phyloP scores from a whole-genome alignment of 1,140 invertebrate genomes.

The Trichomalopsis sarcophagae region DNA sequence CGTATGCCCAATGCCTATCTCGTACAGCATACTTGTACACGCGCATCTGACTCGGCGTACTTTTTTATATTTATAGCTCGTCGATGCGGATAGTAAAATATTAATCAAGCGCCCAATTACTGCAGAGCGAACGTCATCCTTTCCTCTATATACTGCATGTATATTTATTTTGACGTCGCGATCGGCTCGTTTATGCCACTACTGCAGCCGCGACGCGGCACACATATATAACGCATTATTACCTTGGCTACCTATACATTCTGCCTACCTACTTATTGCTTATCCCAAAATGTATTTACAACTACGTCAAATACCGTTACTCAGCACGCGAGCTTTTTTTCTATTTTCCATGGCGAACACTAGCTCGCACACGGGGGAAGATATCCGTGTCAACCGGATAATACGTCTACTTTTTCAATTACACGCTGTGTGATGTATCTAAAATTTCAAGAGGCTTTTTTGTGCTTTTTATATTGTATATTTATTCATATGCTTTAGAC shows the following conservation, averaged over 20 bases:
- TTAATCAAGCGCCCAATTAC: neutral
- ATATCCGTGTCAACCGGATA: neutral
- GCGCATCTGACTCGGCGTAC: too few relatives aligned
- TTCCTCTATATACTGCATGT: neutral
- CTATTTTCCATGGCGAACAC: neutral
- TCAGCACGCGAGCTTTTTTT: neutral
- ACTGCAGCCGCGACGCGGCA: neutral
- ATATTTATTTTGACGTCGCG: neutral
- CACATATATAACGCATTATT: neutral
- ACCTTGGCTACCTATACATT: neutral
- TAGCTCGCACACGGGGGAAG: neutral
- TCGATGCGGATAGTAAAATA: neutral
- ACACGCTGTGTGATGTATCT: neutral
- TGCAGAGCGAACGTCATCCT: too few relatives aligned
- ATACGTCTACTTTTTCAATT: neutral
- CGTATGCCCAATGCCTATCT: too few relatives aligned
- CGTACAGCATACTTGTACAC: too few relatives aligned
- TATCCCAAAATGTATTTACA: constrained; percentile 1
- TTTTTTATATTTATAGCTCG: neutral
- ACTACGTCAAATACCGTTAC: neutral
- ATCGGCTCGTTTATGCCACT: neutral
- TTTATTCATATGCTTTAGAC: neutral
- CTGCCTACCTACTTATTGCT: neutral
- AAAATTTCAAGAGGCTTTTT: neutral
- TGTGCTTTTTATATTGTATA: neutral